phyloP scores from a whole-genome alignment of 2,113 vertebrate genomes.

The Thunnus thynnus region DNA sequence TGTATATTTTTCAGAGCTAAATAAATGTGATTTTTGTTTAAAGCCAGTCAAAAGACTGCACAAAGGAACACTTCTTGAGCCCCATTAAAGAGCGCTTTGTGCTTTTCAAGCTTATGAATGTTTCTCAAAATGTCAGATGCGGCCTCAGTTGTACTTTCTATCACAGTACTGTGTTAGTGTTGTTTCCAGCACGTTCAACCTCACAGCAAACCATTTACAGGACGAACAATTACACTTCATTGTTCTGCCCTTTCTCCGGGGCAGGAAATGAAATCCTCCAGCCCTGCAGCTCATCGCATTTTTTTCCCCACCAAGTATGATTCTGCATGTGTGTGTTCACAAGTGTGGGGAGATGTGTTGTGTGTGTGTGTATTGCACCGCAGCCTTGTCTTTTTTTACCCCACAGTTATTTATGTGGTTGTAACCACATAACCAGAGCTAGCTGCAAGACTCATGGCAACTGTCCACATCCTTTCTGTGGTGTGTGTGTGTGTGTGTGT shows the following conservation, averaged over 20 bases:
- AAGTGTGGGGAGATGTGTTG: not conserved
- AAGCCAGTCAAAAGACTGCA: not conserved
- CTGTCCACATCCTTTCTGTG: constrained; percentile 45
- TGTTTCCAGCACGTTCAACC: constrained; percentile 11
- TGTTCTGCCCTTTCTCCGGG: constrained; percentile 29
- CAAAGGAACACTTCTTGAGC: not conserved
- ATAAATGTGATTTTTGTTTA: not conserved
- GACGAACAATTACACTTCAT: constrained; percentile 27
- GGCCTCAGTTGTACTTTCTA: constrained; percentile 3
- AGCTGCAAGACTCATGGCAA: constrained; percentile 11
- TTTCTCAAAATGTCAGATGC: not conserved
- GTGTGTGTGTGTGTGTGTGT: constrained; percentile 20
- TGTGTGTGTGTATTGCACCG: constrained; percentile 14
- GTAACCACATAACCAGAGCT: constrained; percentile 36
- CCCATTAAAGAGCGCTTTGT: not conserved
- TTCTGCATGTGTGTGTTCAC: constrained; percentile 24
- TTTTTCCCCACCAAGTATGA: not conserved
- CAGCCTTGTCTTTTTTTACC: constrained; percentile 9
- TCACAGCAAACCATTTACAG: constrained; percentile 27
- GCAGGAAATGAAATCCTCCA: constrained; percentile 26
- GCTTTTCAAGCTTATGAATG: not conserved
- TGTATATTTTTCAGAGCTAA: too few relatives aligned
- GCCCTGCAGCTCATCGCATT: not conserved
- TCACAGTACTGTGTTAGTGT: not conserved
- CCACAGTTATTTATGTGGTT: constrained; percentile 18